These are phyloP conservation scores for Typhlomys cinereus DNA, from an alignment of 2,113 vertebrate genomes.

Conservation along the genomic window DNA sequence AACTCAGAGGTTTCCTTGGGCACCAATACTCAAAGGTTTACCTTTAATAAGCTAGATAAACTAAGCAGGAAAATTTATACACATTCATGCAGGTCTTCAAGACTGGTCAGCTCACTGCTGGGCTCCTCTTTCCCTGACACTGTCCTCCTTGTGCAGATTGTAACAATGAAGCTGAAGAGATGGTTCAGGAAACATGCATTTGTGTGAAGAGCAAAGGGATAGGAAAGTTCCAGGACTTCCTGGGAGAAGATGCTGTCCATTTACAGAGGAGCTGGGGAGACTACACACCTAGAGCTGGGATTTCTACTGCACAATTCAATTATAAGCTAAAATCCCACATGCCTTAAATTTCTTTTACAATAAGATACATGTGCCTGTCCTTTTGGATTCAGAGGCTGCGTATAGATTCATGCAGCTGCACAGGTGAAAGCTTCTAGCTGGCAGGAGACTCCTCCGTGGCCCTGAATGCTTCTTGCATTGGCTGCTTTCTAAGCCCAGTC, in stretches of 20 bases:
- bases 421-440: conserved; percentile 55
- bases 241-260: background rate
- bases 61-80: background rate
- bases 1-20: background rate
- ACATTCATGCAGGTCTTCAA: background rate
- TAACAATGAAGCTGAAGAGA: background rate
- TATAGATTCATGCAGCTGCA: conserved; percentile 55
- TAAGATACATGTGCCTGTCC: background rate
- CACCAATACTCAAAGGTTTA: background rate
- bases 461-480: conserved; percentile 46
- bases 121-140: background rate
- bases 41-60: background rate
- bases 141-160: background rate
- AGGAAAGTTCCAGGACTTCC: background rate
- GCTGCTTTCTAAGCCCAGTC: background rate
- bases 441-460: conserved; percentile 8
- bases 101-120: background rate
- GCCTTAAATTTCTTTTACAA: background rate
- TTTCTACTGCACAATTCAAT: background rate
- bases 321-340: background rate
- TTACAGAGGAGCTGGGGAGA: background rate
- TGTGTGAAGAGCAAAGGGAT: background rate
- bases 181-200: background rate
- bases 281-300: background rate
- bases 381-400: conserved; percentile 11